phyloP scores from a whole-genome alignment of 2,888 invertebrate species.

The Ochropleura plecta region DNA sequence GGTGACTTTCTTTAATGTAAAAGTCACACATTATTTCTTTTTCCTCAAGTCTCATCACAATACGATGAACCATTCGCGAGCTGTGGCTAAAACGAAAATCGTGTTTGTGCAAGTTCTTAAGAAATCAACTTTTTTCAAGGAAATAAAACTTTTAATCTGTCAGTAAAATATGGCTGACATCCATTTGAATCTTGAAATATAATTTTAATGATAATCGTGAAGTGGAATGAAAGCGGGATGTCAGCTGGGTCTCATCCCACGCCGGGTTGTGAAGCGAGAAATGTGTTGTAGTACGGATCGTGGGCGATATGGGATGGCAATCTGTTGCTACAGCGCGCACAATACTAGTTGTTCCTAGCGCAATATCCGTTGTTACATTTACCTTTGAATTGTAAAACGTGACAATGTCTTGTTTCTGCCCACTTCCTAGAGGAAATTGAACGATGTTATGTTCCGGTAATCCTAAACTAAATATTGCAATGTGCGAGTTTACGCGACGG shows the following conservation, averaged over 20 bases:
- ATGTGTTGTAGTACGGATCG: conserved; percentile 48
- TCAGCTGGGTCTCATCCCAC: conserved; percentile 63
- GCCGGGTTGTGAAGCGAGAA: conserved; percentile 57
- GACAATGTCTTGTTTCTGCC: conserved; percentile 22
- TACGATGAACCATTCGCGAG: not conserved
- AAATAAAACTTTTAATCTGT: conserved; percentile 26
- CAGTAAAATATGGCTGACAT: conserved; percentile 23
- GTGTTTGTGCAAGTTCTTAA: conserved; percentile 10
- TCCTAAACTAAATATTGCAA: not conserved
- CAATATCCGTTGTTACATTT: conserved; percentile 36
- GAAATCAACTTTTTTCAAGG: conserved; percentile 23
- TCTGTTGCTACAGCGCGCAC: conserved; percentile 47
- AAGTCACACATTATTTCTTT: too few relatives aligned
- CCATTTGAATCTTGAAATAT: conserved; percentile 28
- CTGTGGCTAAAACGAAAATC: conserved; percentile 23
- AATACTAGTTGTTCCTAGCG: conserved; percentile 29
- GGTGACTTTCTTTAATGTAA: not conserved
- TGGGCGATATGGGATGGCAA: conserved; percentile 52
- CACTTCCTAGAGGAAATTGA: conserved; percentile 20
- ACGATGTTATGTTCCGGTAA: not conserved
- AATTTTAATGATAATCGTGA: conserved; percentile 45
- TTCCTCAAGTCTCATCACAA: conserved; percentile 6
- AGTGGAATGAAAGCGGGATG: conserved; percentile 50
- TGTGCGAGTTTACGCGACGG: not conserved
- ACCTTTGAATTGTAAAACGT: conserved; percentile 32